Base-by-base conservation (phyloP, 1,140 invertebrate species). In the Zophobas morio region DNA sequence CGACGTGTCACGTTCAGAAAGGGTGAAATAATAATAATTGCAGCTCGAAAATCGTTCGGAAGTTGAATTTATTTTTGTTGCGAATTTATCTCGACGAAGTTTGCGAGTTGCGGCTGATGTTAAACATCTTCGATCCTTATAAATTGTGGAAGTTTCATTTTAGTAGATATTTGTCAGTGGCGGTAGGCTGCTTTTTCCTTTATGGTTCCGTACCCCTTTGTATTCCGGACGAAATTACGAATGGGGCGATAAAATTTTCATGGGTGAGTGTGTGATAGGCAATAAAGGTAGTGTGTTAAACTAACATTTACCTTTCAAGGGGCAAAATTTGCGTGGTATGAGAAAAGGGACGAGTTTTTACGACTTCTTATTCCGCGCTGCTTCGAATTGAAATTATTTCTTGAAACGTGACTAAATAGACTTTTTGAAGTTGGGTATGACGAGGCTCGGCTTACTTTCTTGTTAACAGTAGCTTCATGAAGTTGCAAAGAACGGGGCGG, bases 121-220 rank as follows among this genome's bases (percentile, higher is more conserved):
- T 57, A 57, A 46, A 57, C 54, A 57, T 57, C 54, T 57, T 57
- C 54, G 54, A 57, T 57, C 33, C 34, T 57, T 57, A 33, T 57
- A 57, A 57, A 57, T 57, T 57, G 54, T 57, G 8, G 37, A 60
- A 37, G 33, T 60, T 60, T 60, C 56, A 60, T 60, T 60, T 33
- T 60, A 33, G 33, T 20, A 6, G 54, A 57, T 57, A 57, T 57
- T 35, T 33, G 6, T 20, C 34, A 57, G 20, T 35, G 54, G 34
- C 20, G 34, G 32, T 57, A 35, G 2, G 54, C 3, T 32, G 6
- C 35, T 54, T 60, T 60, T 60, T 60, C 36, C 3, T 6, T 1
- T 1, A 60, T 8, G 36, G 56, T 34, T 37, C 2, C 6, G 35
- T 3, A 46, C 3, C 34, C 54, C 20, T 20, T 20, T 20, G 54